These are phyloP conservation scores for Agapetus fuscipes DNA, from an alignment of 2,888 invertebrate genomes.

Conservation along the genomic window DNA sequence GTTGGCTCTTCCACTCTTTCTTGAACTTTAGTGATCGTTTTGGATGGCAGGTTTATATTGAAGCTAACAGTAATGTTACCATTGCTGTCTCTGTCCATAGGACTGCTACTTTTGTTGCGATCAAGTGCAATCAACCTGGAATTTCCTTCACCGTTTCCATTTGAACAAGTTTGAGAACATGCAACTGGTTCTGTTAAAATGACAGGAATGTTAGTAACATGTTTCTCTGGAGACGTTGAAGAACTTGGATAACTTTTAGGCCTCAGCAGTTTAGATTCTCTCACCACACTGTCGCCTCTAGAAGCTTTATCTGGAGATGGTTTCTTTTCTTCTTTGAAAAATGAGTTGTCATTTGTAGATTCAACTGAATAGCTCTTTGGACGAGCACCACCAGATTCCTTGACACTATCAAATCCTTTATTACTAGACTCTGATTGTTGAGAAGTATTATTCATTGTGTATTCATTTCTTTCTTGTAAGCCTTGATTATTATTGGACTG, in stretches of 20 bases:
- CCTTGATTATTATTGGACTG: too few relatives aligned
- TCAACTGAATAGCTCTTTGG: conserved; percentile 49
- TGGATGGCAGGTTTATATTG: conserved; percentile 19
- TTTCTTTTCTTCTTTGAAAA: conserved; percentile 4
- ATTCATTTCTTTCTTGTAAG: too few relatives aligned
- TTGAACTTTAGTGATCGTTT: conserved; percentile 4
- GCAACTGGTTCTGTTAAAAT: conserved; percentile 20
- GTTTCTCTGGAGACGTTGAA: conserved; percentile 21
- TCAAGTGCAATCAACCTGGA: conserved; percentile 7
- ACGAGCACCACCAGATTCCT: conserved; percentile 41
- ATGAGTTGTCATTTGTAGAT: conserved; percentile 26
- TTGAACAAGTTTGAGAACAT: background rate
- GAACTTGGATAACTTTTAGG: conserved; percentile 52
- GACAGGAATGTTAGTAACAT: conserved; percentile 15
- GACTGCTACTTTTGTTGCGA: conserved; percentile 23
- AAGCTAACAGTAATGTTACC: conserved; percentile 20
- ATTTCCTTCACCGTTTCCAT: background rate
- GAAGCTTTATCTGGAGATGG: too few relatives aligned
- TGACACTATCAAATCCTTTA: too few relatives aligned
- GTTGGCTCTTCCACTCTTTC: background rate
- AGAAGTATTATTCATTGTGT: too few relatives aligned
- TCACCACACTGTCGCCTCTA: conserved; percentile 11
- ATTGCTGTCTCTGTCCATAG: conserved; percentile 23
- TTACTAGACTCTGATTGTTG: too few relatives aligned
- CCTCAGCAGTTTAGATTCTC: conserved; percentile 37